Conservation (phyloP, 2,113 vertebrate genomes). For the Vireo altiloquus region DNA sequence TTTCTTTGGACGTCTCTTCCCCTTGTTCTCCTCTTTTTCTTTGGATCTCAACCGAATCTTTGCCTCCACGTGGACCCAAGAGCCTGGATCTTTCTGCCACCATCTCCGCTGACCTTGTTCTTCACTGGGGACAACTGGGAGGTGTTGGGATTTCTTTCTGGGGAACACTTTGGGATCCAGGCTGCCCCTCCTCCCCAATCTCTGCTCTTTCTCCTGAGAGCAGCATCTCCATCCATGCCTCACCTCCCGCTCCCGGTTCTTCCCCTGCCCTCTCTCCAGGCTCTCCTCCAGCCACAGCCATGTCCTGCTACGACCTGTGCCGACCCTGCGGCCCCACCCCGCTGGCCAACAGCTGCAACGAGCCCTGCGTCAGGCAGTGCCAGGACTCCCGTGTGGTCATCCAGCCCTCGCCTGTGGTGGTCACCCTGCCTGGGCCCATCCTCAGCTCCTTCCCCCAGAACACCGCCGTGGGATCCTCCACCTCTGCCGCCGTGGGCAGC, state of each 20-base stretch:
- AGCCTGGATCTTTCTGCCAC: not conserved
- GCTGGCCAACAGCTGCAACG: not conserved
- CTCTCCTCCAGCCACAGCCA: not conserved
- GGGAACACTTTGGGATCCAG: rapidly evolving
- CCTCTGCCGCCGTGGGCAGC: not conserved
- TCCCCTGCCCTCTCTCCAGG: not conserved
- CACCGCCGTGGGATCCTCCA: not conserved
- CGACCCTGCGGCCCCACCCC: not conserved
- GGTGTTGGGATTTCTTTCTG: rapidly evolving
- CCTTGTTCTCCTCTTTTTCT: not conserved
- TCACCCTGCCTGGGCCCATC: no score
- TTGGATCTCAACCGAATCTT: rapidly evolving
- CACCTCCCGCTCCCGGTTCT: rapidly evolving
- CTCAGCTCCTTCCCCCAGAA: constrained; percentile 40
- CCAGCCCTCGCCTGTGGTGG: no score
- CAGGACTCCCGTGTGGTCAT: not conserved
- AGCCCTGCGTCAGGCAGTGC: not conserved
- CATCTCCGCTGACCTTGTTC: not conserved
- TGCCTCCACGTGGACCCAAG: not conserved
- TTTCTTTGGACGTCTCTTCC: not conserved
- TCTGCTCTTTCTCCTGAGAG: rapidly evolving
- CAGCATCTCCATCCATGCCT: not conserved
- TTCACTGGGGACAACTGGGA: not conserved
- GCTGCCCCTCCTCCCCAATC: not conserved
- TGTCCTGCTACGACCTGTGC: not conserved